phyloP scores from a whole-genome alignment of 2,797 vertebrate species.

The Pteronotus mesoamericanus region DNA sequence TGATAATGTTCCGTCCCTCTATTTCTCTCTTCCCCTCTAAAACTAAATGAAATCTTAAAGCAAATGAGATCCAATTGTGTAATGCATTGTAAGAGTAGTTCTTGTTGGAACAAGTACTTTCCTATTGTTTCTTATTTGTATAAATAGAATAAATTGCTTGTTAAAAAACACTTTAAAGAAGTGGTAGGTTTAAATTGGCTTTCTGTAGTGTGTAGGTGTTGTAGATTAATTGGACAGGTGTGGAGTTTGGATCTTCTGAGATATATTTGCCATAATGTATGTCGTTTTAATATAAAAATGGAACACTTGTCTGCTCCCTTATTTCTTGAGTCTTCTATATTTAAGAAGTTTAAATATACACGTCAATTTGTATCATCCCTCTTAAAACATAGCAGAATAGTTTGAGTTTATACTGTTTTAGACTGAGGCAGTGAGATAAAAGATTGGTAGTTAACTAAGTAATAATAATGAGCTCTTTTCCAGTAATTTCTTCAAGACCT shows the following conservation, averaged over 20 bases:
- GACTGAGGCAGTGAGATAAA: background rate
- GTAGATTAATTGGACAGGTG: background rate
- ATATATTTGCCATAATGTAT: background rate
- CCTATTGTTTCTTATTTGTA: constrained; percentile 46
- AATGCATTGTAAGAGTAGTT: background rate
- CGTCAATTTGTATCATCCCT: background rate
- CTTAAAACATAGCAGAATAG: background rate
- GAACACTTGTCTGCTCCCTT: background rate
- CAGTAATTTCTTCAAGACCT: constrained; percentile 12
- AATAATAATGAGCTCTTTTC: constrained; percentile 17
- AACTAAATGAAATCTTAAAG: background rate
- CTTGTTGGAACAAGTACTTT: constrained; percentile 40
- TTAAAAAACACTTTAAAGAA: constrained; percentile 31
- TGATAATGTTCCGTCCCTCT: background rate
- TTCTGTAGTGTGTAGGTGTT: background rate
- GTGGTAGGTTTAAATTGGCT: constrained; percentile 2
- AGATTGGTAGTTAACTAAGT: background rate
- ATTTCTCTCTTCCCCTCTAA: background rate
- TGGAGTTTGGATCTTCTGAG: constrained; percentile 19
- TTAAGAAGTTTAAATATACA: background rate
- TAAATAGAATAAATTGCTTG: constrained; percentile 25
- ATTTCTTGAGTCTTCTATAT: background rate
- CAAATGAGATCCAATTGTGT: constrained; percentile 11
- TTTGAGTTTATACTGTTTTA: constrained; percentile 41
- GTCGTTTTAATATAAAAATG: constrained; percentile 18